Evolutionary conservation across 2,113 vertebrate genomes (phyloP).

Genomic region (Sylvietta virens): DNA sequence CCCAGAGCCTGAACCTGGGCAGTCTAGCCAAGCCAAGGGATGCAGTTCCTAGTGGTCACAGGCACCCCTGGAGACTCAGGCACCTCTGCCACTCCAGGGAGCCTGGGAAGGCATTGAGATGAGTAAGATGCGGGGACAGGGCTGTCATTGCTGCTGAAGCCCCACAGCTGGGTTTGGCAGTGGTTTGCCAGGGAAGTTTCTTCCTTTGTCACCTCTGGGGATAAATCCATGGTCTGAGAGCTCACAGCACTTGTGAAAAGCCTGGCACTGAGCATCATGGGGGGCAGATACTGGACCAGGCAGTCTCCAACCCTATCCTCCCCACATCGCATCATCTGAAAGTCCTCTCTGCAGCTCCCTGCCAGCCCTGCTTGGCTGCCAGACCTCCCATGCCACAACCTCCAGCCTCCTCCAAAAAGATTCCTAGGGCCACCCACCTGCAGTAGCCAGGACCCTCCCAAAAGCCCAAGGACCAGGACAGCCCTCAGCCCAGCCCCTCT

Average conservation of each 20-base stretch:
- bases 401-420: neutral
- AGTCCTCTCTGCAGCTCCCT: neutral
- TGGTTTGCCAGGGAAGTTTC: neutral
- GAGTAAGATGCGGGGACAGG: too few species aligned
- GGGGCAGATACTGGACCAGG: neutral
- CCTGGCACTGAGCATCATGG: neutral
- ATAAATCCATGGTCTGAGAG: neutral
- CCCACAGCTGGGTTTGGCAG: neutral
- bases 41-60: neutral
- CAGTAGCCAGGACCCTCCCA: neutral
- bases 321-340: neutral
- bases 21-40: neutral
- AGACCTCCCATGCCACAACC: neutral
- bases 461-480: neutral
- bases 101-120: neutral
- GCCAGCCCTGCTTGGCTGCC: neutral
- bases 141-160: neutral
- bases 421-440: neutral
- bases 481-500: neutral
- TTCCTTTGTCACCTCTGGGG: fast-evolving
- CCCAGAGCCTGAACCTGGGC: neutral
- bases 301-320: too few species aligned
- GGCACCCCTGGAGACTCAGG: neutral
- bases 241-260: neutral
- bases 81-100: neutral